Percentiles rank a stretch among this genome's conserved stretches.
These are phyloP conservation scores for Rhadina sibilatrix DNA, from an alignment of 2,113 vertebrate genomes.

Conservation along the genomic window DNA sequence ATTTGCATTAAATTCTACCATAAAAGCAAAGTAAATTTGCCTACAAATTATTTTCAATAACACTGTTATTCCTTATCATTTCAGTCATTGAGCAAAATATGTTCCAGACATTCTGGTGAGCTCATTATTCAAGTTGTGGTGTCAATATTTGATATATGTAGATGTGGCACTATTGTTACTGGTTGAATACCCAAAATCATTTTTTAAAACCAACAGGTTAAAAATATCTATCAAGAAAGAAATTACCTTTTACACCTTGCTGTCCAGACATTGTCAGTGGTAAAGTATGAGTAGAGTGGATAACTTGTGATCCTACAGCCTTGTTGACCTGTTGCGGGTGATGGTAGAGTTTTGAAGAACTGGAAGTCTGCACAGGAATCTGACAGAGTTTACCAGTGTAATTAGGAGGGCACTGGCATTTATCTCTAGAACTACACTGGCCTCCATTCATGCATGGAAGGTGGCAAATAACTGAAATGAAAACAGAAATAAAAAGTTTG, in stretches of 20 bases:
- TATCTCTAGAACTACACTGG: slow-evolving; percentile 91
- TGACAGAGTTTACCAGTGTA: slow-evolving; percentile 97
- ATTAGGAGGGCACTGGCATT: slow-evolving; percentile 94
- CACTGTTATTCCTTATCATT: not conserved
- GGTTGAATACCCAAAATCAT: not conserved
- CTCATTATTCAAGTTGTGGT: not conserved
- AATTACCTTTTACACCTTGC: slow-evolving; percentile 85
- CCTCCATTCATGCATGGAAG: slow-evolving; percentile 98
- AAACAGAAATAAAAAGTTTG: slow-evolving; percentile 35
- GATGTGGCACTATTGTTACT: not conserved
- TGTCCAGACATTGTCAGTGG: slow-evolving; percentile 91
- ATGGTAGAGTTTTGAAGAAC: slow-evolving; percentile 72
- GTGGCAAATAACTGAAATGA: slow-evolving; percentile 91
- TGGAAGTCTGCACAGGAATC: slow-evolving; percentile 81
- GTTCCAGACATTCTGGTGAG: not conserved
- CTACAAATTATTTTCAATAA: not conserved
- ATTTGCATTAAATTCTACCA: not conserved
- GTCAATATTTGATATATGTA: not conserved
- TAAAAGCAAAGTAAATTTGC: not conserved
- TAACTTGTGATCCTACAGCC: slow-evolving; percentile 77
- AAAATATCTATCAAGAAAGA: not conserved
- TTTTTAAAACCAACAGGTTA: not conserved
- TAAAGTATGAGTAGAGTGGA: slow-evolving; percentile 93
- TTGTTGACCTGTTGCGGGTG: slow-evolving; percentile 75
- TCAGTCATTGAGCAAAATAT: not conserved